Evolutionary conservation across 2,797 vertebrate species (phyloP).

Genomic region (Catostomus latipinnis): DNA sequence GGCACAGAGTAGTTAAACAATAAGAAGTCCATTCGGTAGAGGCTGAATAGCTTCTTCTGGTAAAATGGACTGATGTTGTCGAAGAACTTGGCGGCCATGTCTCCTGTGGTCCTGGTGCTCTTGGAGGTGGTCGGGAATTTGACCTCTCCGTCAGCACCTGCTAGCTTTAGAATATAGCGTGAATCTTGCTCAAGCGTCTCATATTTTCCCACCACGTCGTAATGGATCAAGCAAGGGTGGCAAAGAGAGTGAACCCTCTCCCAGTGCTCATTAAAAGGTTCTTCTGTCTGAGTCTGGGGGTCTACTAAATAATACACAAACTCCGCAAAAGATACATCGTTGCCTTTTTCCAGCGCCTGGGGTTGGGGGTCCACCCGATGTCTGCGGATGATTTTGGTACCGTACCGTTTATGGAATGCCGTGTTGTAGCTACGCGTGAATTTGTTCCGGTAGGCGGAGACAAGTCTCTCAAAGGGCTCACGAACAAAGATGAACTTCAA

Average conservation of each 20-base stretch:
- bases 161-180: slow-evolving; percentile 83
- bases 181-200: slow-evolving; percentile 91
- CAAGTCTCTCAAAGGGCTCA: slow-evolving; percentile 93
- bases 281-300: slow-evolving; percentile 86
- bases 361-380: slow-evolving; percentile 80
- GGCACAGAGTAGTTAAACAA: slow-evolving; percentile 96
- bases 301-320: slow-evolving; percentile 94
- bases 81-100: slow-evolving; percentile 88
- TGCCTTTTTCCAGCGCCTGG: slow-evolving; percentile 81
- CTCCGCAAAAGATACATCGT: slow-evolving; percentile 88
- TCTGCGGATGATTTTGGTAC: slow-evolving; percentile 88
- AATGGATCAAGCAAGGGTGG: slow-evolving; percentile 94
- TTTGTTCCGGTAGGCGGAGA: slow-evolving; percentile 94
- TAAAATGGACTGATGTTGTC: slow-evolving; percentile 89
- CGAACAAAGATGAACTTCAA: slow-evolving; percentile 95
- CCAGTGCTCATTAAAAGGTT: slow-evolving; percentile 96
- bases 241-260: slow-evolving; percentile 93
- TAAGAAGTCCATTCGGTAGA: slow-evolving; percentile 95
- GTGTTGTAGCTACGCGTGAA: slow-evolving; percentile 92
- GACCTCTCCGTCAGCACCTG: slow-evolving; percentile 76
- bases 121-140: slow-evolving; percentile 84
- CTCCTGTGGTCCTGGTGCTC: slow-evolving; percentile 79
- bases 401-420: slow-evolving; percentile 91
- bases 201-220: slow-evolving; percentile 93
- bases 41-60: slow-evolving; percentile 91